Base-by-base conservation (phyloP, 1,140 invertebrate species). In the Diabrotica undecimpunctata region DNA sequence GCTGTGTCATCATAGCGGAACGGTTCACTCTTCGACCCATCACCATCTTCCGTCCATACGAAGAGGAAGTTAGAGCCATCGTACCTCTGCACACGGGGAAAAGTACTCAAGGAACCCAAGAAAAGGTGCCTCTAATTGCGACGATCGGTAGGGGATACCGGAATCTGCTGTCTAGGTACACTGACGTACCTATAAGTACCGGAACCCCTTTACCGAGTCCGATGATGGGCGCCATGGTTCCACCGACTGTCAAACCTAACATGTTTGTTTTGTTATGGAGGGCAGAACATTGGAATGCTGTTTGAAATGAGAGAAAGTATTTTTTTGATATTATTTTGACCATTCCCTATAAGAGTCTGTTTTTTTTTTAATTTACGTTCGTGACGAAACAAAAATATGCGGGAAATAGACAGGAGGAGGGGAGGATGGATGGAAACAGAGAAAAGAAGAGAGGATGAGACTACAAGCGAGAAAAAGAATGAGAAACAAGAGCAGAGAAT, bases 31-130 rank as follows among this genome's bases (percentile, higher is more conserved):
- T 97, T 62, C 81, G 91, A 14, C 95, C 94, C 0, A 88, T 96
- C 38, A 95, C 93, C 0, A 91, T 96, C 11, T 96, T 96, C 78
- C 82, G 94, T 59, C 94, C 94, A 0, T 95, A 93, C 73, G 91
- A 94, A 77, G 90, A 92, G 71, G 92, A 95, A 78, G 91, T 82
- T 5, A 75, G 72, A 54, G 77, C 79, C 6, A 83, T 83, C 65
- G 71, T 82, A 11, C 79, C 81, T 8, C 74, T 82, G 64, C 66
- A 69, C 35, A 67, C 77, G 38, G 69, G 66, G 11, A 77, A 74
- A 68, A 71, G 64, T 55, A 64, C 38, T 35, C 68, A 73, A 38
- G 70, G 74, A 67, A 64, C 79, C 70, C 66, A 82, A 74, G 70
- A 83, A 68, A 77, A 82, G 70, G 77, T 77, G 70, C 71, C 83